Conservation (phyloP, 2,888 invertebrate species). For the Helicoverpa assulta region DNA sequence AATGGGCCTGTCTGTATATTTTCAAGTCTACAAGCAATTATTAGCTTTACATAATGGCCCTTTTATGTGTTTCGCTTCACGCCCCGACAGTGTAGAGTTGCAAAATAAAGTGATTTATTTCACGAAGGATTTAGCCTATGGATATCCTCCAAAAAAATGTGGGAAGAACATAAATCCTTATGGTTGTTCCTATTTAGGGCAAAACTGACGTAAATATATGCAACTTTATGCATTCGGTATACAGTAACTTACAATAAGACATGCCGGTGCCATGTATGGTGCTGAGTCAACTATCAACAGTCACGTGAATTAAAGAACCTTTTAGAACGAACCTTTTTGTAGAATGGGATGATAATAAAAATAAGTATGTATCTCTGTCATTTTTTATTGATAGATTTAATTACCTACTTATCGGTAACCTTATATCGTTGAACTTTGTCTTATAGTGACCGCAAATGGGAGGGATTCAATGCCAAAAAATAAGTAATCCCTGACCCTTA, state of each 20-base stretch:
- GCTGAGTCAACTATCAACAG: constrained; percentile 69
- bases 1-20: constrained; percentile 20
- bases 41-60: constrained; percentile 20
- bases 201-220: constrained; percentile 60
- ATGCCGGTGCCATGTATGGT: constrained; percentile 80
- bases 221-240: constrained; percentile 69
- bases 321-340: constrained; percentile 44
- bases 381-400: neutral
- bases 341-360: neutral
- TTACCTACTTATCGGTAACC: constrained; percentile 19
- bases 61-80: constrained; percentile 47
- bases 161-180: constrained; percentile 15
- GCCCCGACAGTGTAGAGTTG: constrained; percentile 40
- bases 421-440: constrained; percentile 24
- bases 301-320: constrained; percentile 77
- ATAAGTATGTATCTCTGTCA: neutral
- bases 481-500: constrained; percentile 19
- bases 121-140: constrained; percentile 1
- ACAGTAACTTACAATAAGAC: constrained; percentile 66
- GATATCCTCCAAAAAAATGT: constrained; percentile 4
- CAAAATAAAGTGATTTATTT: constrained; percentile 49
- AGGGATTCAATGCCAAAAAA: constrained; percentile 10
- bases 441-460: constrained; percentile 6
- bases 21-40: constrained; percentile 34
- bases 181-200: constrained; percentile 13